phyloP scores from a whole-genome alignment of 2,888 invertebrate genomes.

The Margaritifera margaritifera region DNA sequence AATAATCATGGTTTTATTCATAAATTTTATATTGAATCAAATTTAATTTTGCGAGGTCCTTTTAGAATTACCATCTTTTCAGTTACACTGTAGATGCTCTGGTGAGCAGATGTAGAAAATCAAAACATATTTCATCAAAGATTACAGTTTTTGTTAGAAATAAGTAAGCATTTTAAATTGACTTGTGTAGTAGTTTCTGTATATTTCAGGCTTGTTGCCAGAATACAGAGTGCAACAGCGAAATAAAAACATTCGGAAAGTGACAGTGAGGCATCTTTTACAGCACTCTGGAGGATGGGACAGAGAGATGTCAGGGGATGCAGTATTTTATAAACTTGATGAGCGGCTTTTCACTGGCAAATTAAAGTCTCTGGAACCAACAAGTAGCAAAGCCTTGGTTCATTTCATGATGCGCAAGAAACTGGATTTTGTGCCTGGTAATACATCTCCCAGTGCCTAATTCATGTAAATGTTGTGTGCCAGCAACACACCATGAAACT shows the following conservation, averaged over 20 bases:
- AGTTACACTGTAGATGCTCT: too few relatives aligned
- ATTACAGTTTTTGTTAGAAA: too few relatives aligned
- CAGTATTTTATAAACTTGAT: constrained; percentile 56
- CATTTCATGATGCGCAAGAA: constrained; percentile 54
- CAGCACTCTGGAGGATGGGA: constrained; percentile 70
- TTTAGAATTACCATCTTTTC: too few relatives aligned
- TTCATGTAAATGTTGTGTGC: background rate
- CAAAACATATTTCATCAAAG: too few relatives aligned
- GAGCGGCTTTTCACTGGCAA: constrained; percentile 7
- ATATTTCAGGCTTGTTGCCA: constrained; percentile 37
- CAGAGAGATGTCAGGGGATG: constrained; percentile 56
- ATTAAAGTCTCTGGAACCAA: constrained; percentile 20
- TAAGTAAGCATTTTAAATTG: too few relatives aligned
- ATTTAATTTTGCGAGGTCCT: too few relatives aligned
- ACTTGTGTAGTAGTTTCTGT: background rate
- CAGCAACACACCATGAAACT: too few relatives aligned
- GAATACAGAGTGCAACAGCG: constrained; percentile 26
- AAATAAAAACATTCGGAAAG: constrained; percentile 38
- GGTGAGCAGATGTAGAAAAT: background rate
- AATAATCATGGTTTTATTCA: too few relatives aligned
- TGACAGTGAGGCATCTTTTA: constrained; percentile 59
- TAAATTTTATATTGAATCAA: too few relatives aligned
- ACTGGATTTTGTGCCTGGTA: constrained; percentile 62
- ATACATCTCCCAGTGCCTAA: background rate
- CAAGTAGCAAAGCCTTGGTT: constrained; percentile 42